These are phyloP conservation scores for Sebastes trivittatus DNA, from an alignment of 2,797 vertebrate genomes.

Conservation along the genomic window DNA sequence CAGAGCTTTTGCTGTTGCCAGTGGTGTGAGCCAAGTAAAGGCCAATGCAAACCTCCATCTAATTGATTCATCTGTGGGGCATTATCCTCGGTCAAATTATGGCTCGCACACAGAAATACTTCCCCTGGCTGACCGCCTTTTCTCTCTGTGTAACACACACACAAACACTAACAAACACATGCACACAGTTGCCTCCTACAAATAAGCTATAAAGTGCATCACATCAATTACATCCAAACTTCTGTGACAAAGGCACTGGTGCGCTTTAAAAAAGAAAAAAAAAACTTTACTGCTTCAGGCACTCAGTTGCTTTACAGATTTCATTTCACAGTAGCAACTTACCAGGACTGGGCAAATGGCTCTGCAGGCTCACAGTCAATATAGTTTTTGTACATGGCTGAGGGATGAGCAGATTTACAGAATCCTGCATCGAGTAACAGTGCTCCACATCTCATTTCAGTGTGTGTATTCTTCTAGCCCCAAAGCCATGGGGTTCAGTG, in stretches of 20 bases:
- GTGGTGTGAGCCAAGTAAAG: conserved; percentile 12
- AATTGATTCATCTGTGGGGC: conserved; percentile 33
- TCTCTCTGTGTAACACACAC: background rate
- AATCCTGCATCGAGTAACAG: conserved; percentile 19
- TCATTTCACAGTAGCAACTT: conserved; percentile 45
- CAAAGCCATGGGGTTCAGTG: background rate
- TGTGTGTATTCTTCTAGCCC: conserved; percentile 6
- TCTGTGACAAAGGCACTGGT: conserved; percentile 33
- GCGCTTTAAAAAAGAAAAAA: conserved; percentile 18
- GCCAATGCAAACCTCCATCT: conserved; percentile 16
- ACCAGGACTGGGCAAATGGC: conserved; percentile 23
- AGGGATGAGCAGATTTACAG: conserved; percentile 50
- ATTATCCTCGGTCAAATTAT: conserved; percentile 18
- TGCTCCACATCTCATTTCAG: conserved; percentile 29
- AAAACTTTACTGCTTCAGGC: conserved; percentile 32
- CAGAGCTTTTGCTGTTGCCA: conserved; percentile 4
- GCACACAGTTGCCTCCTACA: conserved; percentile 3
- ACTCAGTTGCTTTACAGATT: conserved; percentile 36
- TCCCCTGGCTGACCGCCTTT: conserved; percentile 4
- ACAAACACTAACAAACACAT: background rate
- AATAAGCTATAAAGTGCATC: conserved; percentile 25
- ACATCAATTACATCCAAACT: conserved; percentile 49
- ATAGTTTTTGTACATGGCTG: conserved; percentile 35
- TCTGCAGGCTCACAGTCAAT: conserved; percentile 38
- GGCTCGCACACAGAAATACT: conserved; percentile 18